Evolutionary conservation across 1,140 invertebrate genomes (phyloP), one percentile per base, ranked within the genome.

Genomic region (Drosophila punjabiensis): DNA sequence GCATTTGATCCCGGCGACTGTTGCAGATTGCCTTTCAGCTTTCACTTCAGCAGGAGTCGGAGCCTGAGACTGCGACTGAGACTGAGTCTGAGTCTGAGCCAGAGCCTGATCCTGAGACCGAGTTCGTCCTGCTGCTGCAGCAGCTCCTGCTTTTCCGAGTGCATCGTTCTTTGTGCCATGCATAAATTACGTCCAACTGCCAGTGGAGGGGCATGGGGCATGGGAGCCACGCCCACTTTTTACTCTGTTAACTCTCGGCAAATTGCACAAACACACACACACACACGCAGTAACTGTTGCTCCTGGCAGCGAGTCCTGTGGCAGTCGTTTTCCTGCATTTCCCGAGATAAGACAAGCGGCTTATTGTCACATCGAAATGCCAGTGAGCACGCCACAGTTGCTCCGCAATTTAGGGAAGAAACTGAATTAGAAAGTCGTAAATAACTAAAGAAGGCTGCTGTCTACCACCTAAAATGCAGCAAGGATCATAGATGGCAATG

Each of bases 111-210:
- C 28, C 28, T 52, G 43, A 35, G 58, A 18, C 24, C 5, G 4
- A 9, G 43, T 33, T 64, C 33, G 45, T 68, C 47, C 64, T 66
- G 63, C 52, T 6, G 48, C 56, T 55, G n/a, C n/a, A n/a, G n/a
- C n/a, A n/a, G n/a, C n/a, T n/a, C n/a, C n/a, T n/a, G 32, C 16
- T 20, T 32, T 62, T 56, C 61, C 78, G 55, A 81, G 65, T 82
- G 80, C 74, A 82, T 64, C 66, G 43, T 11, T 52, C 71, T 66
- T 71, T 58, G 70, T 69, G 68, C n/a, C 63, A 55, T 58, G 65
- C 79, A 82, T 82, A 82, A 82, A 82, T 82, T 82, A 82, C 74
- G 58, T 66, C 11, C 66, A 47, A 45, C 28, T 32, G 64, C 24
- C 64, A 53, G 53, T 14, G 33, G 53, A 24, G 35, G 45, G 63